Evolutionary conservation across 2,888 invertebrate species (phyloP), one percentile per base, ranked within the genome.

Genomic region (Caenorhabditis sp.): DNA sequence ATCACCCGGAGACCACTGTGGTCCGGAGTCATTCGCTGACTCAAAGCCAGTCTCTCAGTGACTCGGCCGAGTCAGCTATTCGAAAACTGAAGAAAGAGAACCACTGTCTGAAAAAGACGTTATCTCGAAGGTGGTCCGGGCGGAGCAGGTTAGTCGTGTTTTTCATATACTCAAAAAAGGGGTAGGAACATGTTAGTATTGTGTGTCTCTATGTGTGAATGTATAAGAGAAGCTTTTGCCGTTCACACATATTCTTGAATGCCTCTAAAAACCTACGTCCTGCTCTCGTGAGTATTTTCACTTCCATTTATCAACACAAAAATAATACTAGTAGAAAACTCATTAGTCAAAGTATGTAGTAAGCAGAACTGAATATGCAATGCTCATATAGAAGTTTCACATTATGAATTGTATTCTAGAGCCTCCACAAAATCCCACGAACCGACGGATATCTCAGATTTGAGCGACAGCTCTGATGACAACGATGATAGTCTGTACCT

Each of bases 81-180:
- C 61, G 75, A 41, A 63, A 38, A 19, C 64, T 86, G 49, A 75
- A 69, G 28, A 82, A 82, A 47, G 86, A 86, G 31, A 86, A 86
- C 68, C 76, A 79, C 28, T 76, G 76, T 28, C 49, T 86, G 63
- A 86, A 83, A 76, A 80, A 80, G 61, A 83, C 79, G 54, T 56
- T 86, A 35, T 81, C 82, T 24, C 56, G 86, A n/a, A 58, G 85
- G 47, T 86, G 86, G 86, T 83, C 83, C 59, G 84, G 84, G 26
- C 64, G 83, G 72, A 86, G 86, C 84, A 86, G 84, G 86, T 86
- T 73, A 28, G 70, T 76, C 59, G 63, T 68, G 44, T 75, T 68
- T 75, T 75, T 58, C 47, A 49, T 66, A 28, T 35, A 35, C 51
- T 12, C 14, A 31, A 38, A 24, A 38, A 19, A 5, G 4, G 54